phyloP scores from a whole-genome alignment of 2,888 invertebrate species.

The Mythimna ferrago region DNA sequence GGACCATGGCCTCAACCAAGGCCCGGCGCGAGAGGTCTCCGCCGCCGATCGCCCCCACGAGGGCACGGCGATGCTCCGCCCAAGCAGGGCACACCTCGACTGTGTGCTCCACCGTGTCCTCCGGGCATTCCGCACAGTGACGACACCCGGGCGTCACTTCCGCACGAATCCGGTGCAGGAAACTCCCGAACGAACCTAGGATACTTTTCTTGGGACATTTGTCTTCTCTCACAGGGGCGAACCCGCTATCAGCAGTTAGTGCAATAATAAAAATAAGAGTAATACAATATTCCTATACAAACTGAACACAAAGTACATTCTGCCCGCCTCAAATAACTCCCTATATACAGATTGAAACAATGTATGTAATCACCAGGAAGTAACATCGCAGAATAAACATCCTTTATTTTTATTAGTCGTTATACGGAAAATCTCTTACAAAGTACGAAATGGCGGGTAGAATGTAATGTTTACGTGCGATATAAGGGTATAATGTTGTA shows the following conservation, averaged over 20 bases:
- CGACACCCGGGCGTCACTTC: no score
- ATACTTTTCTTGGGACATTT: no score
- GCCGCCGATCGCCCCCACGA: no score
- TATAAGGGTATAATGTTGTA: not conserved
- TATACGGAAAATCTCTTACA: conserved; percentile 46
- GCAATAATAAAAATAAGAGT: not conserved
- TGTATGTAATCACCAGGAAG: conserved; percentile 53
- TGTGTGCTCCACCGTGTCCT: no score
- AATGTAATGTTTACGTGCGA: conserved; percentile 23
- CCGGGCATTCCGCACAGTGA: no score
- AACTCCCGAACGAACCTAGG: no score
- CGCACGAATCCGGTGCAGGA: no score
- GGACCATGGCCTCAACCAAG: no score
- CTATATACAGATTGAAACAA: conserved; percentile 42
- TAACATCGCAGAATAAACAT: conserved; percentile 60
- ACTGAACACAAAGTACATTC: conserved; percentile 18
- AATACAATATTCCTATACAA: conserved; percentile 29
- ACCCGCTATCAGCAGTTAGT: not conserved
- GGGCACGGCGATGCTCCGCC: no score
- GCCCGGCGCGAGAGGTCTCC: no score
- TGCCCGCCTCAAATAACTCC: conserved; percentile 14
- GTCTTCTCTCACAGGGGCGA: not conserved
- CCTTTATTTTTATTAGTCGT: conserved; percentile 60
- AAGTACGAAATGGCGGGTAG: conserved; percentile 41
- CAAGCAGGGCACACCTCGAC: no score